phyloP scores from a whole-genome alignment of 2,888 invertebrate species.

The Coleophora deauratella region DNA sequence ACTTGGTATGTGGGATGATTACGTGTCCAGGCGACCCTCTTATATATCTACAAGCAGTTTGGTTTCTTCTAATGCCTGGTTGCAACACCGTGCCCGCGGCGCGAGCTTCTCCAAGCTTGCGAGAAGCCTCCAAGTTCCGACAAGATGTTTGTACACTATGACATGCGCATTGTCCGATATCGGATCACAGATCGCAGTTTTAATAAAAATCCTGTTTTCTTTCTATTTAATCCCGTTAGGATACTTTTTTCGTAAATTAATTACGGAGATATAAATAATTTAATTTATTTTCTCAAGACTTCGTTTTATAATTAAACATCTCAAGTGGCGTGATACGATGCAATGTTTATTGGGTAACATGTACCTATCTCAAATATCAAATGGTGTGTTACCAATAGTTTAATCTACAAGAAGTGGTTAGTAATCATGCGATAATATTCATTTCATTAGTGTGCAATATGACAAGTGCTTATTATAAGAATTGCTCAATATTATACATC shows the following conservation, averaged over 20 bases:
- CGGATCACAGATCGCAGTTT: no score
- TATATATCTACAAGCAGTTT: constrained; percentile 46
- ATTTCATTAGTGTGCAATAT: constrained; percentile 16
- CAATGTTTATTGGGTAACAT: constrained; percentile 45
- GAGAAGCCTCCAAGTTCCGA: no score
- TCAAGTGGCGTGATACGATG: constrained; percentile 36
- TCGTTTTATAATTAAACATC: constrained; percentile 33
- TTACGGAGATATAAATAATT: no score
- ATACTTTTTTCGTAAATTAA: no score
- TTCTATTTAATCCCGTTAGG: no score
- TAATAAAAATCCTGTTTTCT: no score
- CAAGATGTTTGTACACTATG: no score
- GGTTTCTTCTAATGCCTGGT: constrained; percentile 55
- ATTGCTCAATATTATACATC: constrained; percentile 2
- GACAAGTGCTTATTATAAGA: constrained; percentile 14
- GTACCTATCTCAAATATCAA: constrained; percentile 54
- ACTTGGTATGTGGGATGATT: constrained; percentile 55
- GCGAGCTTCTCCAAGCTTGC: constrained; percentile 4
- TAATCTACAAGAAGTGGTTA: constrained; percentile 20
- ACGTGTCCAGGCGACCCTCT: constrained; percentile 54
- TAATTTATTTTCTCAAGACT: no score
- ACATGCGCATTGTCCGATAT: no score
- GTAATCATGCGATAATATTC: constrained; percentile 18
- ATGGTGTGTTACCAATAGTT: constrained; percentile 28
- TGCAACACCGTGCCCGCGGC: constrained; percentile 47